Evolutionary conservation across 2,113 vertebrate genomes (phyloP).

Genomic region (Cynoglossus semilaevis): DNA sequence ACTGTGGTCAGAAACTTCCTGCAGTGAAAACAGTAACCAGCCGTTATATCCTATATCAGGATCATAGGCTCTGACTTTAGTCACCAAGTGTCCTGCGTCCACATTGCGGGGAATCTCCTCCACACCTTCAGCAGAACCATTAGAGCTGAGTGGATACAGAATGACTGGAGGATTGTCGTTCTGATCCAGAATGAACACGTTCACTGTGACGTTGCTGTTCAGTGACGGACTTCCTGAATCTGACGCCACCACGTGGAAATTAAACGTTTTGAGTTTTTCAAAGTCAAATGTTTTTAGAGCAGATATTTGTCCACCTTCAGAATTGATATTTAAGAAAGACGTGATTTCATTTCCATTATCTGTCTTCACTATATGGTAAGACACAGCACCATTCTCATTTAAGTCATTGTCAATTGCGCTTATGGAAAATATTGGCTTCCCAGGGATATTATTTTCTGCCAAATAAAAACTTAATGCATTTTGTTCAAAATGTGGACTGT

Average conservation of each 20-base stretch:
- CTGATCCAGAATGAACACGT: slow-evolving; percentile 32
- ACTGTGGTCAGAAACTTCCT: no score
- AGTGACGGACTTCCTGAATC: slow-evolving; percentile 14
- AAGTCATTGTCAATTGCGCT: slow-evolving; percentile 59
- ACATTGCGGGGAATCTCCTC: no score
- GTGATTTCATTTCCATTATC: slow-evolving; percentile 19
- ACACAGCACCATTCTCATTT: slow-evolving; percentile 55
- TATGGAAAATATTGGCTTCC: slow-evolving; percentile 55
- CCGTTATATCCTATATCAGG: no score
- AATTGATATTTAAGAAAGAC: slow-evolving; percentile 61
- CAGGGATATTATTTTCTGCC: slow-evolving; percentile 63
- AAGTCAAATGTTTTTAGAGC: slow-evolving; percentile 35
- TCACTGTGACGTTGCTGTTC: slow-evolving; percentile 24
- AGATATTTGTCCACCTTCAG: slow-evolving; percentile 58
- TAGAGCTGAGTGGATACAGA: slow-evolving; percentile 27
- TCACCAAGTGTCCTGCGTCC: no score
- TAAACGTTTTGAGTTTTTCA: slow-evolving; percentile 10
- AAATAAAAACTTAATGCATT: slow-evolving; percentile 58
- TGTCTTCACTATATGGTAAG: slow-evolving; percentile 50
- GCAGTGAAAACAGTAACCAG: no score
- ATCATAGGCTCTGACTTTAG: no score
- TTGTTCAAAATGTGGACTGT: neutral
- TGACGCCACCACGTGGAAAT: slow-evolving; percentile 15
- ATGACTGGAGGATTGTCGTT: slow-evolving; percentile 36
- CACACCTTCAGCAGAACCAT: slow-evolving; percentile 30